phyloP scores from a whole-genome alignment of 2,888 invertebrate genomes.

The Sacculina carcini region DNA sequence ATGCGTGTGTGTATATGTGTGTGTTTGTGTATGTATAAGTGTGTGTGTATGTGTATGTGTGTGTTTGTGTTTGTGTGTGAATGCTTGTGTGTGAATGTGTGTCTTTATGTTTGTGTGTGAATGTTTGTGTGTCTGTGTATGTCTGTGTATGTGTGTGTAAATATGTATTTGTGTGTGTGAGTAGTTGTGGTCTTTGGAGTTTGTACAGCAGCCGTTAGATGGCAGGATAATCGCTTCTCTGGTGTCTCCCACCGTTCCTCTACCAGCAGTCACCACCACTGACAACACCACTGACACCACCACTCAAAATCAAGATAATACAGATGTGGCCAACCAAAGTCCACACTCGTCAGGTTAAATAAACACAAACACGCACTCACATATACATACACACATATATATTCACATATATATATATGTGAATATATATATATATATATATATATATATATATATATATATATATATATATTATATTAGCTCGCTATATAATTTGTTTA shows the following conservation, averaged over 20 bases:
- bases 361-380: too few species aligned
- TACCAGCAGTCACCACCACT: neutral
- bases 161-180: conserved; percentile 13
- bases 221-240: too few species aligned
- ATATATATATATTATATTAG: neutral
- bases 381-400: too few species aligned
- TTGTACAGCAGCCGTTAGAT: conserved; percentile 46
- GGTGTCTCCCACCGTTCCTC: too few species aligned
- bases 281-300: neutral
- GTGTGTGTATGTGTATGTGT: neutral
- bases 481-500: neutral
- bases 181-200: conserved; percentile 92
- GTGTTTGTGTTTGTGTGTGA: neutral
- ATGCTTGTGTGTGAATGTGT: neutral
- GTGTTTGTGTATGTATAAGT: too few species aligned
- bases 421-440: neutral
- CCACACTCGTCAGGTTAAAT: too few species aligned
- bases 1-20: too few species aligned
- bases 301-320: neutral
- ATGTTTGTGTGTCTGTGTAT: conserved; percentile 1
- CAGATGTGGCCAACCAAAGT: neutral
- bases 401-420: too few species aligned
- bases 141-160: conserved; percentile 3
- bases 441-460: neutral
- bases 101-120: neutral